Conservation (phyloP, 2,113 vertebrate species). For the Mionectes macconnelli region DNA sequence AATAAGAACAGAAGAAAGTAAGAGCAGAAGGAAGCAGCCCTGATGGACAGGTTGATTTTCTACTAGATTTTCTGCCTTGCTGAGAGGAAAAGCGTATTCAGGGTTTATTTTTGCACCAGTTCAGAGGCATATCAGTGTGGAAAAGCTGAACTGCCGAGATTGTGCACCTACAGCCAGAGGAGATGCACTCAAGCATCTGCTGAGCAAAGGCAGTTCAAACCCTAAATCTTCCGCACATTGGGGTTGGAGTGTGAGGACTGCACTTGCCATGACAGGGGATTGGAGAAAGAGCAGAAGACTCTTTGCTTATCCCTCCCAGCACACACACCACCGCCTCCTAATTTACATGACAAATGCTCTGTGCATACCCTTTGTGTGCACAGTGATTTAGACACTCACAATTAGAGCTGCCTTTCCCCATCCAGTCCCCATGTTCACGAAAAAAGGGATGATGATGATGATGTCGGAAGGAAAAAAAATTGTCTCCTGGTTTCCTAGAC, state of each 20-base stretch:
- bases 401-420: constrained; percentile 47
- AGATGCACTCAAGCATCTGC: background rate
- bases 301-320: background rate
- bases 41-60: background rate
- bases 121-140: background rate
- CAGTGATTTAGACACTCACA: constrained; percentile 41
- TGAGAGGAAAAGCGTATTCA: background rate
- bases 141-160: background rate
- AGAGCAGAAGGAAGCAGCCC: background rate
- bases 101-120: background rate
- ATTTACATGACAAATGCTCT: constrained; percentile 66
- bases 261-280: background rate
- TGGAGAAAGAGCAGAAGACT: constrained; percentile 21
- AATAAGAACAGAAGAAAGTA: background rate
- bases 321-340: constrained; percentile 16
- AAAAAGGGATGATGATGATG: background rate
- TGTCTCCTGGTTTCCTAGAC: constrained; percentile 55
- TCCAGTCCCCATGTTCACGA: background rate
- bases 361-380: constrained; percentile 38
- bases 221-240: background rate
- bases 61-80: background rate
- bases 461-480: background rate
- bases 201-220: background rate
- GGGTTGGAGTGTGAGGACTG: background rate
- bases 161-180: background rate